Base-by-base conservation (phyloP, 2,113 vertebrate species). In the Mirounga angustirostris region DNA sequence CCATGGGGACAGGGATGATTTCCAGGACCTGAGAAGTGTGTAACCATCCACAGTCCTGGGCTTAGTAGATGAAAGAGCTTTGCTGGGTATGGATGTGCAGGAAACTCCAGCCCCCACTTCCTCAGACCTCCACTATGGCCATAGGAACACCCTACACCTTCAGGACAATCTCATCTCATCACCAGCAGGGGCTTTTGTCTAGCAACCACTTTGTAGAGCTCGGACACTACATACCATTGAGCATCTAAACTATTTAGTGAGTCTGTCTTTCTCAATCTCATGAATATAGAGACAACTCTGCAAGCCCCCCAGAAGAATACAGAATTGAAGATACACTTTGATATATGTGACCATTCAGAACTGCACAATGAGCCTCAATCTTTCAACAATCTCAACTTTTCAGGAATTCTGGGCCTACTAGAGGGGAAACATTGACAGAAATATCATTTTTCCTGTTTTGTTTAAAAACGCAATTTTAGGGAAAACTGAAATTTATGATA, bases 401-500 rank as follows among this genome's bases (percentile, higher is more conserved):
- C 12, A 83, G 50, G 91, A 96, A 96, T 82, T 94, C 78, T 74
- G 52, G 93, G 78, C 74, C 50, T 92, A 28, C 43, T 71, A 2
- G 43, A 95, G 63, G 50, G 63, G 74, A 97, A 79, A 93, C 24
- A 52, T 33, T 92, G 95, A 95, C 96, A 95, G 80, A 50, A 90
- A 71, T 94, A 94, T 92, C 28, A 92, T 90, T 97, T 97, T 98
- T 81, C 50, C 26, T 78, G 69, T 95, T 97, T 95, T 52, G 91
- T 84, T 98, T 90, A 67, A 96, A 94, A 98, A 96, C 67, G 58
- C 83, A 95, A 94, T 95, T 97, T 96, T 97, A 94, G 83, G 74
- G 80, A 95, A 98, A 97, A 97, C 96, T 94, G 94, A 95, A 94
- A 98, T 98, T 98, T 98, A 98, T 97, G 74, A 93, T 93, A 85